A percentile compares a stretch with the other conserved stretches of the same genome.
Conservation (phyloP, 2,888 invertebrate genomes). For the Amphipyra tragopoginis region DNA sequence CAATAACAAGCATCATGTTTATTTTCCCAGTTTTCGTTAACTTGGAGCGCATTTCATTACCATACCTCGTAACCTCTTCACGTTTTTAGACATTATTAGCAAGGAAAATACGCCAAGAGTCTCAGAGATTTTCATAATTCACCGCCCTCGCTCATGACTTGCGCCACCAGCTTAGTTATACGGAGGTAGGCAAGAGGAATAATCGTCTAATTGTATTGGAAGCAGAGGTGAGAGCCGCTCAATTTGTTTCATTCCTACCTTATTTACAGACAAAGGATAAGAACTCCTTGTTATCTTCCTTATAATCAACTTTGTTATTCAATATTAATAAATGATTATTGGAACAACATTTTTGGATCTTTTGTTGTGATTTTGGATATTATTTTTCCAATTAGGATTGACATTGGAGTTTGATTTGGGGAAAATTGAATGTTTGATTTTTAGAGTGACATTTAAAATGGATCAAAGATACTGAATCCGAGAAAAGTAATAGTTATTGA, state of each 20-base stretch:
- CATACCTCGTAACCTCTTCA: too few species aligned
- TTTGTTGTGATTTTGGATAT: conserved; percentile 21
- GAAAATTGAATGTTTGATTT: background rate
- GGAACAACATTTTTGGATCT: conserved; percentile 3
- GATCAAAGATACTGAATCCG: background rate
- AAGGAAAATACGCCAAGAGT: too few species aligned
- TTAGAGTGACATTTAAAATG: background rate
- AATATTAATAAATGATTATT: conserved; percentile 34
- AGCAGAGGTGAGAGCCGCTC: conserved; percentile 68
- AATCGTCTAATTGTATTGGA: conserved; percentile 81
- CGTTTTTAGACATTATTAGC: too few species aligned
- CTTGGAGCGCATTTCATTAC: too few species aligned
- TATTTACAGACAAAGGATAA: conserved; percentile 58
- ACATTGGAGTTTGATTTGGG: conserved; percentile 4
- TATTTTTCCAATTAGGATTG: conserved; percentile 35
- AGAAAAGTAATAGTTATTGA: background rate
- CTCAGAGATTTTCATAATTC: too few species aligned
- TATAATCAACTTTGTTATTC: conserved; percentile 43
- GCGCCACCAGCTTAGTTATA: conserved; percentile 62
- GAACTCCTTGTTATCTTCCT: conserved; percentile 38
- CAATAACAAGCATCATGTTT: too few species aligned
- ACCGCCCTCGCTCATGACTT: conserved; percentile 34
- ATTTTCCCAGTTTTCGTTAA: too few species aligned
- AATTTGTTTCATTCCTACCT: conserved; percentile 68
- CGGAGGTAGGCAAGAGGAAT: conserved; percentile 76